Conservation (phyloP, 1,140 invertebrate species). For the Cydia pomonella region DNA sequence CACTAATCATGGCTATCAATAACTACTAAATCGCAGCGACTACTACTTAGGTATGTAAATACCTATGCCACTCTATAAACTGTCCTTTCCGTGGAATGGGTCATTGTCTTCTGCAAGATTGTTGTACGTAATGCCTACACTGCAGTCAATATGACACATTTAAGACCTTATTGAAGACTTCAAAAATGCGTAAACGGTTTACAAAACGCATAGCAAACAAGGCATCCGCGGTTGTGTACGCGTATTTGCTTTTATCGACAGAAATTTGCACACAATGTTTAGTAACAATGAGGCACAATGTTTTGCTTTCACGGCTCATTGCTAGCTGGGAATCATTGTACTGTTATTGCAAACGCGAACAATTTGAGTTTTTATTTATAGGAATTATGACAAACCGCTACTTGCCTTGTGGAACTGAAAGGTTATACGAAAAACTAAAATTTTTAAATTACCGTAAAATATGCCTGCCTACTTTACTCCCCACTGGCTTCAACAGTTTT, state of each 20-base stretch:
- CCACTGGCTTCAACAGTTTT: too few species aligned
- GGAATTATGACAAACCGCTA: constrained; percentile 25
- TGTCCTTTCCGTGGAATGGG: neutral
- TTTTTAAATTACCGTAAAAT: neutral
- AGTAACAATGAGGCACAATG: constrained; percentile 63
- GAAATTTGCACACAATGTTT: constrained; percentile 75
- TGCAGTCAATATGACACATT: neutral
- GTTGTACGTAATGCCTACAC: neutral
- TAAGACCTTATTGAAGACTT: neutral
- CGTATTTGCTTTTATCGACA: constrained; percentile 64
- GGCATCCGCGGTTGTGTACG: constrained; percentile 34
- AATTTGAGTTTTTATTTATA: constrained; percentile 43
- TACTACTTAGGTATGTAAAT: neutral
- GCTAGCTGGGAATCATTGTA: constrained; percentile 50
- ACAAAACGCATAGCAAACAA: constrained; percentile 28
- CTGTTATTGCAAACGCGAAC: constrained; percentile 47
- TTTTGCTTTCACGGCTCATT: constrained; percentile 62
- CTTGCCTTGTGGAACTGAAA: neutral
- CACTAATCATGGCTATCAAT: too few species aligned
- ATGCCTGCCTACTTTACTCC: too few species aligned
- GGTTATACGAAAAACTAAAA: neutral
- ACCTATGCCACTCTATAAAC: neutral
- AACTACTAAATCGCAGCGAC: neutral
- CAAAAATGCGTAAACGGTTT: constrained; percentile 7
- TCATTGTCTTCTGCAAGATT: constrained; percentile 7